phyloP scores from a whole-genome alignment of 2,113 vertebrate genomes.

The Gnathonemus longibarbis region DNA sequence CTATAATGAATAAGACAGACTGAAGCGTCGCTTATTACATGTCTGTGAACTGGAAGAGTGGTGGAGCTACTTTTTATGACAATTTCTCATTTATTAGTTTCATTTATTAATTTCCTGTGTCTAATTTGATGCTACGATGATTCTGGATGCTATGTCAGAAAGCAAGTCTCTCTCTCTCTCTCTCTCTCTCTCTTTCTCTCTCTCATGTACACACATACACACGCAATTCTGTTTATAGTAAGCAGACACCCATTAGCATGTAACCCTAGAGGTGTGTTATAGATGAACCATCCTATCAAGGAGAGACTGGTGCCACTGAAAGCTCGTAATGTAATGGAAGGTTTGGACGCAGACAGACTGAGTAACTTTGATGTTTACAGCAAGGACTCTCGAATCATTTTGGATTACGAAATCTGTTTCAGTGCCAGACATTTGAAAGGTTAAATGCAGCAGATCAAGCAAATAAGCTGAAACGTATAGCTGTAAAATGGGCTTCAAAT shows the following conservation, averaged over 20 bases:
- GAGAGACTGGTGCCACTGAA: not conserved
- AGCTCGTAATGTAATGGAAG: not conserved
- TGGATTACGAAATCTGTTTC: not conserved
- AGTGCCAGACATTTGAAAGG: not conserved
- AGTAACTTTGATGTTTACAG: too few relatives aligned
- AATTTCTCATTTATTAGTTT: not conserved
- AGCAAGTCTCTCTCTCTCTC: not conserved
- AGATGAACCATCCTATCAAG: not conserved
- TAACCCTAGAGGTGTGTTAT: not conserved
- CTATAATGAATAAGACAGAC: not conserved
- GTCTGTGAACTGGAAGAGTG: not conserved
- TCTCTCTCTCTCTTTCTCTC: not conserved
- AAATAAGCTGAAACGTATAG: not conserved
- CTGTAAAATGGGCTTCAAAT: not conserved
- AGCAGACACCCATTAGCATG: not conserved
- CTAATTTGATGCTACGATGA: not conserved
- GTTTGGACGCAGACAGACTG: too few relatives aligned
- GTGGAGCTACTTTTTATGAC: not conserved
- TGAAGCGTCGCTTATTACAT: not conserved
- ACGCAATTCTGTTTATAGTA: not conserved
- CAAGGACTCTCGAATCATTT: not conserved
- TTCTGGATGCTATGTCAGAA: not conserved
- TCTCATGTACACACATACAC: not conserved
- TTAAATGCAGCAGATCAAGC: not conserved
- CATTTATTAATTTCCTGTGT: not conserved